A percentile compares a stretch with the other conserved stretches of the same genome.
Conservation (phyloP, 2,113 vertebrate species). For the Hippocampus zosterae region DNA sequence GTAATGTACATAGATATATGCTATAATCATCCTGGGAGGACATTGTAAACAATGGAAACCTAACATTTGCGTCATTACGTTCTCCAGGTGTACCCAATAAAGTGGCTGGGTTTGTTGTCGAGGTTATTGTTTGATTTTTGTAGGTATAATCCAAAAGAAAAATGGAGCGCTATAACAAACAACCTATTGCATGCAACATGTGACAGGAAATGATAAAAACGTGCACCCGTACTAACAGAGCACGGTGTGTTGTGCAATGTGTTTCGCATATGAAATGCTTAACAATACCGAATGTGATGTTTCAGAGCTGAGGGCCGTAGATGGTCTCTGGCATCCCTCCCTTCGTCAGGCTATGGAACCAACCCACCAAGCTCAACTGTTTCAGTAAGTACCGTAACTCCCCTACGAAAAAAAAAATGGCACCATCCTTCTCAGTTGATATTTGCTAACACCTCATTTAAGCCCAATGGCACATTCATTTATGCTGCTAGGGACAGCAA, state of each 20-base stretch:
- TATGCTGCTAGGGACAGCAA: conserved; percentile 32
- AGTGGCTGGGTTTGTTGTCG: not conserved
- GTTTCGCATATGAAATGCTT: conserved; percentile 37
- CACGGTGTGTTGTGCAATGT: conserved; percentile 45
- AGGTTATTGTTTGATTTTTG: conserved; percentile 1
- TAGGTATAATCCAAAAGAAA: not conserved
- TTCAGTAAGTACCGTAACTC: conserved; percentile 75
- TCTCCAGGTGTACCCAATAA: not conserved
- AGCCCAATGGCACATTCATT: conserved; percentile 40
- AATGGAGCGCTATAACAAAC: conserved; percentile 8
- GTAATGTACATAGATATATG: not conserved
- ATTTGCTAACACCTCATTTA: conserved; percentile 38
- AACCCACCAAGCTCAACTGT: conserved; percentile 96
- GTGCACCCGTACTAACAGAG: conserved; percentile 17
- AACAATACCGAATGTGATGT: conserved; percentile 31
- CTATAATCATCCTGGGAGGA: not conserved
- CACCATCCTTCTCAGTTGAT: not conserved
- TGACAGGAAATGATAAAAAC: conserved; percentile 17
- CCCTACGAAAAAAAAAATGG: conserved; percentile 2
- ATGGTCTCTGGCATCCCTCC: conserved; percentile 95
- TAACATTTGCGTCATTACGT: not conserved
- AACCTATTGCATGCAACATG: conserved; percentile 3
- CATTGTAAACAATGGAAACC: not conserved
- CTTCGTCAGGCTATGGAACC: conserved; percentile 97
- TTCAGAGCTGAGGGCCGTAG: conserved; percentile 90